Evolutionary conservation across 2,113 vertebrate genomes (phyloP), one percentile per base, ranked within the genome.

Genomic region (Pseudopipra pipra): DNA sequence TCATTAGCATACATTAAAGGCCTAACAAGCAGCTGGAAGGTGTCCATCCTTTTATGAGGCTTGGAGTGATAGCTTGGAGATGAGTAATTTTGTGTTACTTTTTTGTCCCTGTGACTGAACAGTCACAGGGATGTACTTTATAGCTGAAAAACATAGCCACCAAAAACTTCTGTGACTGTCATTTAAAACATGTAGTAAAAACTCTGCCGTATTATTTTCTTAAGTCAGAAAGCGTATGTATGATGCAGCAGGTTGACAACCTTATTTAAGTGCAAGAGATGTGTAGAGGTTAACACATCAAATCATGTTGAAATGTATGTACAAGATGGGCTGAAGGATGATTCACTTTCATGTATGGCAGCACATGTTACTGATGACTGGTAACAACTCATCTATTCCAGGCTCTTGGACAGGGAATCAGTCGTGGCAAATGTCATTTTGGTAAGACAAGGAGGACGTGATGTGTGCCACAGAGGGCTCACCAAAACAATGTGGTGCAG

Each of bases 401-500:
- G 25, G 2, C 9, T 89, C 21, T 77, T 31, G 44, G 79, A 33
- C 12, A 68, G 16, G 35, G 13, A 13, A 41, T 12, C 19, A 9
- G 3, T 44, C 39, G 11, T 47, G 39, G 68, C 21, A 91, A 87
- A 37, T 21, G 9, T 2, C 14, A 63, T 30, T 27, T 58, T n/a
- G 28, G 12, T 63, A 39, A 65, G 27, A 23, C 11, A 17, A 49
- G 30, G 33, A 61, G 19, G n/a, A 6, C 9, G 30, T 31, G 19
- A 54, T 23, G 24, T 28, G 13, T 58, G 41, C 49, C n/a, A 41
- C 23, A 85, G n/a, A 43, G 16, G 5, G 12, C 16, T 68, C 24
- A 58, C 58, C 30, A 41, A 66, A 77, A 39, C 37, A 66, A 5
- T 0, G 0, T 0, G 1, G 9, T 28, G 14, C 14, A 19, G 51